phyloP scores from a whole-genome alignment of 2,797 vertebrate genomes.

The Catamblyrhynchus diadema region DNA sequence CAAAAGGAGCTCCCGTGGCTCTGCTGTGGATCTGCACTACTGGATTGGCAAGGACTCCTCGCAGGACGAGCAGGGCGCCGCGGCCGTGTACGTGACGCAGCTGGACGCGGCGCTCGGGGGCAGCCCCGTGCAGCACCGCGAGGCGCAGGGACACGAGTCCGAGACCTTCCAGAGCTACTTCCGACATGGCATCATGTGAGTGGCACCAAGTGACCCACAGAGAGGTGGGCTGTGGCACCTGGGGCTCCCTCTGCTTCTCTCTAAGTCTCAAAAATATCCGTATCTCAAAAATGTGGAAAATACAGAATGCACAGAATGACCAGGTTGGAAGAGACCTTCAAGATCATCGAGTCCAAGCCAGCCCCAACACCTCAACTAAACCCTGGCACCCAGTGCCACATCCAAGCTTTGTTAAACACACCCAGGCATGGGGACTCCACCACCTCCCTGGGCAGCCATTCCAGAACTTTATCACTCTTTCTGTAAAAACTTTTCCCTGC shows the following conservation, averaged over 20 bases:
- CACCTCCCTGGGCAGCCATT: neutral
- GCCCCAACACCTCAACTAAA: too few species aligned
- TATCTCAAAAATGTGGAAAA: neutral
- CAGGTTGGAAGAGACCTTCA: too few species aligned
- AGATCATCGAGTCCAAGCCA: too few species aligned
- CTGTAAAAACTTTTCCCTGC: too few species aligned
- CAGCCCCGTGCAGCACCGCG: slow-evolving; percentile 85
- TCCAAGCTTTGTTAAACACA: too few species aligned
- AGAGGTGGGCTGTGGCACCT: neutral
- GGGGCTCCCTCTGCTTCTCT: neutral
- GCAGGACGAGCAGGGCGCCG: slow-evolving; percentile 87
- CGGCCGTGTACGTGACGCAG: slow-evolving; percentile 84
- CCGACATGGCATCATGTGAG: slow-evolving; percentile 88
- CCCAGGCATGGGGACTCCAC: neutral
- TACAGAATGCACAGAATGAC: too few species aligned
- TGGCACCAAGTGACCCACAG: neutral
- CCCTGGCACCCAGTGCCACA: too few species aligned
- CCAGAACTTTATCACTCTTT: neutral
- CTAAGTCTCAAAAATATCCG: accelerated
- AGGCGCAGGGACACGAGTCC: slow-evolving; percentile 85
- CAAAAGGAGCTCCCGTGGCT: slow-evolving; percentile 61
- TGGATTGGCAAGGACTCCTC: slow-evolving; percentile 87
- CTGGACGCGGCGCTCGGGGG: slow-evolving; percentile 82
- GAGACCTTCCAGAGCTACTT: slow-evolving; percentile 88
- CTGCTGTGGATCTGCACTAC: slow-evolving; percentile 81